Percentiles rank a stretch among this genome's conserved stretches.
Conservation (phyloP, 1,140 invertebrate genomes). For the Zophobas atratus region DNA sequence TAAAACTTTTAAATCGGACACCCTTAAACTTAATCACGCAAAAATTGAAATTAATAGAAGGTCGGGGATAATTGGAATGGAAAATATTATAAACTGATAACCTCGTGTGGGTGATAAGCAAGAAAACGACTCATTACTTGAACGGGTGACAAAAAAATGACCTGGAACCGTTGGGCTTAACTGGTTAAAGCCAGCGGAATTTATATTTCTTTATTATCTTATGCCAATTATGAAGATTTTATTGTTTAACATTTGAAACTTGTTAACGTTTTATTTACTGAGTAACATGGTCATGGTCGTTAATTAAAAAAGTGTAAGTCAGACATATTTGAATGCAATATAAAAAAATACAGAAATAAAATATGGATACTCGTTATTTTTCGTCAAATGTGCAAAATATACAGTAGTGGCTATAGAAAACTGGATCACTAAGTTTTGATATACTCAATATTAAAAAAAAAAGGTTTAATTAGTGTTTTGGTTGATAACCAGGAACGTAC, state of each 20-base stretch:
- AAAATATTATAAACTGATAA: slow-evolving; percentile 17
- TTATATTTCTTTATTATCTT: not conserved
- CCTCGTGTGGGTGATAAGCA: slow-evolving; percentile 4
- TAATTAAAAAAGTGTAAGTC: too few relatives aligned
- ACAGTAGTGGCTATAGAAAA: too few relatives aligned
- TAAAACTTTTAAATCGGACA: not conserved
- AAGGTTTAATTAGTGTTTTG: too few relatives aligned
- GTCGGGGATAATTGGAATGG: not conserved
- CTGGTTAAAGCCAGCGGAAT: slow-evolving; percentile 1
- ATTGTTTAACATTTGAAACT: too few relatives aligned
- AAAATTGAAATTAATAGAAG: slow-evolving; percentile 4
- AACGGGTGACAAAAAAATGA: slow-evolving; percentile 27
- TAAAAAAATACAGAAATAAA: too few relatives aligned
- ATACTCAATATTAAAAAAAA: too few relatives aligned
- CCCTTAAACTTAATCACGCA: not conserved
- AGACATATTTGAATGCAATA: too few relatives aligned
- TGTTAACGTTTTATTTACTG: too few relatives aligned
- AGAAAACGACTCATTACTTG: slow-evolving; percentile 12
- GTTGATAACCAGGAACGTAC: too few relatives aligned
- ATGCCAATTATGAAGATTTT: not conserved
- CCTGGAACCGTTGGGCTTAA: not conserved
- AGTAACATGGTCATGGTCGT: not conserved
- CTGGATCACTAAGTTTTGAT: too few relatives aligned
- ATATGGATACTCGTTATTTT: too few relatives aligned
- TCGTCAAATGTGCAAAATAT: too few relatives aligned